Conservation (phyloP, 92 coral and sea anemone species). For the Heteractis magnifica region DNA sequence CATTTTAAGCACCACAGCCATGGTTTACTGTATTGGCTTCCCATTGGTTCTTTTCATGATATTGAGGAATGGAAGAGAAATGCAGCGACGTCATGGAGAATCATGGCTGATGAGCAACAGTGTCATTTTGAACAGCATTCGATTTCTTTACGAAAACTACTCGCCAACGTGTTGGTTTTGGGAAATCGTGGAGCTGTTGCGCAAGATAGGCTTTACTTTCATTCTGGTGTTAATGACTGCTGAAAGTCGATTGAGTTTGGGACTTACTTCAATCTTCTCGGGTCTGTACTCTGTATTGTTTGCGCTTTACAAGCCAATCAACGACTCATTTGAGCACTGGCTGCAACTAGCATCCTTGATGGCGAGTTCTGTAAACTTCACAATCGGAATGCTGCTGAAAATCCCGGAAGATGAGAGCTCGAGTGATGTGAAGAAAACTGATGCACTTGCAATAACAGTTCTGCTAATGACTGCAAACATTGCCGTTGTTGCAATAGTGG, state of each 20-base stretch:
- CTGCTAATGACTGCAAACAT: constrained; percentile 47
- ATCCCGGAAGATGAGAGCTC: constrained; percentile 49
- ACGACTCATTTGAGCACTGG: constrained; percentile 64
- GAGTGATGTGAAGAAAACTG: constrained; percentile 29
- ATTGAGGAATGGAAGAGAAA: constrained; percentile 15
- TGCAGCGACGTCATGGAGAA: neutral
- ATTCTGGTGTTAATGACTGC: constrained; percentile 46
- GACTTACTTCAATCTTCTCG: constrained; percentile 38
- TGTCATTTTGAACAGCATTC: constrained; percentile 43
- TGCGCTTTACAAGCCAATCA: constrained; percentile 50
- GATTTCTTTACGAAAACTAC: constrained; percentile 60
- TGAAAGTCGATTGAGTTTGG: constrained; percentile 53
- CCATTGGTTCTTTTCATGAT: constrained; percentile 26
- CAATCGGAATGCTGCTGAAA: constrained; percentile 57
- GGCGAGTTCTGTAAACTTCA: constrained; percentile 50
- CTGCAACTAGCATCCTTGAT: constrained; percentile 47
- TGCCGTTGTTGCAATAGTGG: constrained; percentile 46
- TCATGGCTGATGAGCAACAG: constrained; percentile 3
- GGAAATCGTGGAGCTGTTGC: constrained; percentile 52
- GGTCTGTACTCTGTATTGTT: constrained; percentile 55
- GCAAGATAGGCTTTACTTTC: constrained; percentile 44
- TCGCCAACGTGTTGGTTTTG: constrained; percentile 55
- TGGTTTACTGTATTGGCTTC: constrained; percentile 28
- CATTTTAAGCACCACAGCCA: neutral
- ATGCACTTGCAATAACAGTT: constrained; percentile 40